Base-by-base conservation (phyloP, 1,140 invertebrate genomes). In the Drosophila chauvacae region DNA sequence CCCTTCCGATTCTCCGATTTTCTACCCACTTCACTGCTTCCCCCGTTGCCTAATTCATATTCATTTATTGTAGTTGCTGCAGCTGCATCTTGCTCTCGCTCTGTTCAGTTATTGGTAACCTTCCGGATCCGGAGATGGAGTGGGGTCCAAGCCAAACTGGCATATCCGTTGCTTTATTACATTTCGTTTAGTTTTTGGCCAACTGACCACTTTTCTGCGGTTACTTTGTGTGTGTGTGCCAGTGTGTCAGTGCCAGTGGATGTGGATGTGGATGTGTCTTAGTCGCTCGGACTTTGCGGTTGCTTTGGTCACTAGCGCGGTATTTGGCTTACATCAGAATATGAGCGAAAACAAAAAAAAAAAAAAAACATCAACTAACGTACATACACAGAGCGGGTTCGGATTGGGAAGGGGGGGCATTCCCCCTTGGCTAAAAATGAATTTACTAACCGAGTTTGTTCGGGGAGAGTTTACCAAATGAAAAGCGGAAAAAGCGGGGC, bases 161-260 rank as follows among this genome's bases (percentile, higher is more conserved):
- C 81, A 90, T 88, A 88, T 88, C 77, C 85, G 85, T 85, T 88
- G 85, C 85, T 88, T 88, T 88, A 88, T 88, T 88, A 88, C 85
- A 90, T 88, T 88, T 88, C 85, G 85, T 88, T 88, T 88, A 88
- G 85, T 88, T 88, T 80, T 88, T 88, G 85, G 85, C 85, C 85
- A 88, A 90, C 85, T 88, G 85, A 90, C 85, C 85, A 88, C 85
- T 90, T 88, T 88, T 88, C 85, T 88, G 85, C 61, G 85, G 85
- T 85, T 90, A 78, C 86, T 88, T 90, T 88, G 77, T 78, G 65
- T 72, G 55, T 73, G 57, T 71, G 30, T 7, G 30, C 28, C 6
- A 63, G 53, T 41, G 58, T 37, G 48, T 56, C 48, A 56, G 63
- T 72, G 58, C 41, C 55, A 42, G 53, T 35, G 33, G 10, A 7